These are phyloP conservation scores for Cryptocephalus moraei DNA, from an alignment of 2,888 invertebrate species.

Conservation along the genomic window DNA sequence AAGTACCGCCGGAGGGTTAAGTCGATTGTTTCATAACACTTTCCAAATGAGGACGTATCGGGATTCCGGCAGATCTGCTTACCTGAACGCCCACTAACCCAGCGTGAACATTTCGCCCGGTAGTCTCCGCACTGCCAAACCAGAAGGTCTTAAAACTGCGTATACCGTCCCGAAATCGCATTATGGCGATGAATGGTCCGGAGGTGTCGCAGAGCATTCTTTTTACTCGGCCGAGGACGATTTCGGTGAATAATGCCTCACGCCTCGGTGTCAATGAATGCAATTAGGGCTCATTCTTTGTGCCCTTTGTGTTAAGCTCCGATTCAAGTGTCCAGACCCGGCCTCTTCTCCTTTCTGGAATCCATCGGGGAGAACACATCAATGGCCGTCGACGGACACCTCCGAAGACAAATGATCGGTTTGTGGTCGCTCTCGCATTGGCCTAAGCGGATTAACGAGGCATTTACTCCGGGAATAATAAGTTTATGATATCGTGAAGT, in stretches of 20 bases:
- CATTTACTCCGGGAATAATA: slow-evolving; percentile 3
- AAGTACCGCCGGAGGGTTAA: too few relatives aligned
- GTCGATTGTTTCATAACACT: too few relatives aligned
- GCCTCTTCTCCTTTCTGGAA: slow-evolving; percentile 1
- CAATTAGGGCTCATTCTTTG: slow-evolving; percentile 36
- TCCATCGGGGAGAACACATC: slow-evolving; percentile 5
- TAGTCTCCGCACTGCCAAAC: too few relatives aligned
- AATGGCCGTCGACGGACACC: slow-evolving; percentile 1
- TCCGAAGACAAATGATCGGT: slow-evolving; percentile 6
- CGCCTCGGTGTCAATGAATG: slow-evolving; percentile 37
- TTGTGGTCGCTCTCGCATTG: slow-evolving; percentile 1
- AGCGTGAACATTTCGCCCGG: too few relatives aligned
- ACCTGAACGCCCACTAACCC: too few relatives aligned
- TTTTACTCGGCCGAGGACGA: slow-evolving; percentile 20
- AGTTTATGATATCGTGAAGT: slow-evolving; percentile 9
- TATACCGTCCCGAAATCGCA: slow-evolving; percentile 17
- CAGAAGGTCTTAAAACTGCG: too few relatives aligned
- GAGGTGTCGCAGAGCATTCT: slow-evolving; percentile 31
- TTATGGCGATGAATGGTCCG: slow-evolving; percentile 30
- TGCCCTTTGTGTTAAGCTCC: slow-evolving; percentile 10
- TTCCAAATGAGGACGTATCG: too few relatives aligned
- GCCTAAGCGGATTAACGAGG: slow-evolving; percentile 8
- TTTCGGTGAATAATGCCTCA: slow-evolving; percentile 26
- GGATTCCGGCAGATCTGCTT: too few relatives aligned
- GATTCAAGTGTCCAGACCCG: neutral